Conservation (phyloP, 2,113 vertebrate species). For the Rhodinocichla rosea region DNA sequence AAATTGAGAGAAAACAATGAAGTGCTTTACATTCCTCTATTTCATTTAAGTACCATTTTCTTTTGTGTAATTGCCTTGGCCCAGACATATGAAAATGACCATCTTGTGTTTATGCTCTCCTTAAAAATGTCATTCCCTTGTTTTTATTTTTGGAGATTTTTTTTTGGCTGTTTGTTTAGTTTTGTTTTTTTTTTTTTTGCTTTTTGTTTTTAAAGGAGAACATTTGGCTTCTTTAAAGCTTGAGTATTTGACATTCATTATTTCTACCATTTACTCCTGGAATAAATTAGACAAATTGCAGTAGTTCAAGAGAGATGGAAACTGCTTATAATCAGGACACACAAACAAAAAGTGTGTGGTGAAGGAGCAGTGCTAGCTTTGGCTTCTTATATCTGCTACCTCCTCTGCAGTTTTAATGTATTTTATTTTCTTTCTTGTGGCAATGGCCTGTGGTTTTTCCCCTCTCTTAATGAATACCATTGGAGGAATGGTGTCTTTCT, state of each 20-base stretch:
- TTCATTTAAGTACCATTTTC: background rate
- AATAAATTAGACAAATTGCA: background rate
- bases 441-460: rapidly evolving
- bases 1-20: background rate
- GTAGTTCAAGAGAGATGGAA: background rate
- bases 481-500: background rate
- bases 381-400: background rate
- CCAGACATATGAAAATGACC: background rate
- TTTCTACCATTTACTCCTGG: background rate
- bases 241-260: background rate
- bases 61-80: background rate
- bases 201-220: background rate
- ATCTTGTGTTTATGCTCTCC: background rate
- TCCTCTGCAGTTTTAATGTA: background rate
- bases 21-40: background rate
- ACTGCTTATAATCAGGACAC: background rate
- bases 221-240: background rate
- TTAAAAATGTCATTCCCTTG: background rate
- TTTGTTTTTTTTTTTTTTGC: background rate
- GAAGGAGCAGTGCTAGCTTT: background rate
- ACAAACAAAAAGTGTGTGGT: background rate
- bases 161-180: background rate
- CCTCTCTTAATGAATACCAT: background rate
- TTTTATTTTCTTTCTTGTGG: background rate
- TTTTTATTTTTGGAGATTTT: background rate